Conservation (phyloP, 2,113 vertebrate species). For the Oxyruncus cristatus region DNA sequence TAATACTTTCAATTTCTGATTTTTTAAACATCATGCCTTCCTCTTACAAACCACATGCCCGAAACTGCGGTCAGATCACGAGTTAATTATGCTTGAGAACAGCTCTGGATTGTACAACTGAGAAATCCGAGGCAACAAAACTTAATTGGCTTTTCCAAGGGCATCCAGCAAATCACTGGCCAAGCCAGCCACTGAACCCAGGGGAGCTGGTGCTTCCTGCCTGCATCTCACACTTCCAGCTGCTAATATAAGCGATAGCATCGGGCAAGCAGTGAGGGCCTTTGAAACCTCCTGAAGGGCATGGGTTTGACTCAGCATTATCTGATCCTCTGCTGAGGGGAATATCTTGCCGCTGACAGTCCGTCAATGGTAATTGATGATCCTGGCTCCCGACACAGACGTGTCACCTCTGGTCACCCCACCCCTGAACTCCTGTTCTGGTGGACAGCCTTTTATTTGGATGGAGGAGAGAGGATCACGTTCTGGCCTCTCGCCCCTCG, state of each 20-base stretch:
- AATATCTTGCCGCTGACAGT: not conserved
- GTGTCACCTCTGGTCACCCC: not conserved
- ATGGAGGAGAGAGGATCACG: not conserved
- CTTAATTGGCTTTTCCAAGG: conserved; percentile 59
- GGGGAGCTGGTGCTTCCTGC: not conserved
- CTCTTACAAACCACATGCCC: not conserved
- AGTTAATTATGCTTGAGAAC: conserved; percentile 25
- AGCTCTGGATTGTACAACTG: conserved; percentile 12
- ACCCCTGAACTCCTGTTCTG: not conserved
- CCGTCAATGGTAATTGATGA: not conserved
- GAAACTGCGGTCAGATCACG: not conserved
- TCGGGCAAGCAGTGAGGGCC: not conserved
- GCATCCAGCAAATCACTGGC: conserved; percentile 35
- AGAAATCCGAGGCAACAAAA: conserved; percentile 21
- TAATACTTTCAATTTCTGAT: conserved; percentile 35
- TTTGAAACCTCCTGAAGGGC: not conserved
- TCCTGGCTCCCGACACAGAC: not conserved
- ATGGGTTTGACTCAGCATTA: not conserved
- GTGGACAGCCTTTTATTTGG: not conserved
- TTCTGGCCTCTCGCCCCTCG: not conserved
- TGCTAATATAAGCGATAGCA: not conserved
- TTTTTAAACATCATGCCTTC: not conserved
- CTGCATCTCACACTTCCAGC: not conserved
- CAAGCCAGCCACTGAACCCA: not conserved
- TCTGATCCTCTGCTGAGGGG: not conserved